These are phyloP conservation scores for Frieseomelitta varia DNA, from an alignment of 1,140 invertebrate species.

Conservation along the genomic window DNA sequence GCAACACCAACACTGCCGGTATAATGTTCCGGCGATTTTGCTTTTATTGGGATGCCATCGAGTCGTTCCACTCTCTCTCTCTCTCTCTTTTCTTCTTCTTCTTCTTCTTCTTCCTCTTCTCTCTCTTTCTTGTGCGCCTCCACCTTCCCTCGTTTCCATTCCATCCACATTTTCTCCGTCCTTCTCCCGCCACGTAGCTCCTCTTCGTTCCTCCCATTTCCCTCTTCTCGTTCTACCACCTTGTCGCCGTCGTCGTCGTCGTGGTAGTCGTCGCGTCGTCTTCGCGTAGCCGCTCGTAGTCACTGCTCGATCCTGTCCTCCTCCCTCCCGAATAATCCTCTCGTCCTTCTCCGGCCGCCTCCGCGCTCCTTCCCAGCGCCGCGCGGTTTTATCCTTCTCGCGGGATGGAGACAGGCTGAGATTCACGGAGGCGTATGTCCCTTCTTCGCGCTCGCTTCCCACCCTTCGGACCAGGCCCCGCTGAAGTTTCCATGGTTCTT, in stretches of 20 bases:
- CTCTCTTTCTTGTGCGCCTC: not conserved
- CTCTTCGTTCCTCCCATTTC: slow-evolving; percentile 33
- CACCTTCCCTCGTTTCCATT: slow-evolving; percentile 39
- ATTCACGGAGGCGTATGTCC: slow-evolving; percentile 52
- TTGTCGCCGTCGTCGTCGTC: not conserved
- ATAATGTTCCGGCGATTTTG: slow-evolving; percentile 69
- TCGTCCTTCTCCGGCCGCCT: slow-evolving; percentile 35
- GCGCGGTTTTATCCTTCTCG: slow-evolving; percentile 44
- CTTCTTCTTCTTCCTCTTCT: slow-evolving; percentile 44
- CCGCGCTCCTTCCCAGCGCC: slow-evolving; percentile 23
- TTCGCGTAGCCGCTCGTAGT: not conserved
- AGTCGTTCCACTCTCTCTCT: slow-evolving; percentile 64
- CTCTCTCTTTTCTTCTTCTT: slow-evolving; percentile 32
- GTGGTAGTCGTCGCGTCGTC: not conserved
- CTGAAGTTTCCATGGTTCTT: slow-evolving; percentile 38
- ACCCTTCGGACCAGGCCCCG: not conserved
- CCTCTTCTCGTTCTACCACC: slow-evolving; percentile 3
- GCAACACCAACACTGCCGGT: slow-evolving; percentile 69
- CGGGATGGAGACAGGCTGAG: slow-evolving; percentile 40
- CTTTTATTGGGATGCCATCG: slow-evolving; percentile 73
- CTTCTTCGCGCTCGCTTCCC: slow-evolving; percentile 17
- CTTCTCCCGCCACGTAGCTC: slow-evolving; percentile 6
- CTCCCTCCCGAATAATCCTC: slow-evolving; percentile 29
- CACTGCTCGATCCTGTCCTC: not conserved
- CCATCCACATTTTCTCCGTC: slow-evolving; percentile 45